Percentiles rank a stretch among this genome's conserved stretches.
phyloP scores from a whole-genome alignment of 2,888 invertebrate species.

The Agonopterix subpropinquella region DNA sequence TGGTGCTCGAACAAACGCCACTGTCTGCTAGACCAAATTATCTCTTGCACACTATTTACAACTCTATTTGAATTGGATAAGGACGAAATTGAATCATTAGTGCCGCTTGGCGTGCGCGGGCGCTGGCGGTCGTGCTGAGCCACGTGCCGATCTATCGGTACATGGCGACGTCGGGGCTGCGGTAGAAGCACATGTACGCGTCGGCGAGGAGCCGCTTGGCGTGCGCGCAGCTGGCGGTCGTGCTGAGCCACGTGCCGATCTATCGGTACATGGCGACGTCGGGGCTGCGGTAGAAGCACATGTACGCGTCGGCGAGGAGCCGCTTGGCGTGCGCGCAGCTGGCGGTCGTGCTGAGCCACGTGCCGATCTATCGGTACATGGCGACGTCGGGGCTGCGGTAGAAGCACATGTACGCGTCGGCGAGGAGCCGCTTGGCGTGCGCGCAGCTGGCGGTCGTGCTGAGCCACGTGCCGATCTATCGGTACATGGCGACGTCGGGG shows the following conservation, averaged over 20 bases:
- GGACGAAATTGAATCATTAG: no score
- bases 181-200: constrained; percentile 99
- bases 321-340: constrained; percentile 87
- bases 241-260: constrained; percentile 81
- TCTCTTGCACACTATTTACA: no score
- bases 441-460: no score
- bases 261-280: constrained; percentile 96
- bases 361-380: constrained; percentile 85
- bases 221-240: constrained; percentile 85
- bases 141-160: constrained; percentile 77
- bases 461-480: constrained; percentile 56
- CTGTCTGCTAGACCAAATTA: no score
- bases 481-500: constrained; percentile 94
- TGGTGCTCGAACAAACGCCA: no score
- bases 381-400: no score
- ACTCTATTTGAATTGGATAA: no score
- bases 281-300: constrained; percentile 98
- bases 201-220: constrained; percentile 85
- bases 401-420: no score
- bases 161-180: constrained; percentile 95
- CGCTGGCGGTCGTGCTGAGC: constrained; percentile 39
- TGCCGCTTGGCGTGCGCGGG: constrained; percentile 82
- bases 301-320: no score
- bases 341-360: constrained; percentile 90
- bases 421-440: no score